These are phyloP conservation scores for Epistrophe eligans DNA, from an alignment of 2,888 invertebrate species.

Conservation along the genomic window DNA sequence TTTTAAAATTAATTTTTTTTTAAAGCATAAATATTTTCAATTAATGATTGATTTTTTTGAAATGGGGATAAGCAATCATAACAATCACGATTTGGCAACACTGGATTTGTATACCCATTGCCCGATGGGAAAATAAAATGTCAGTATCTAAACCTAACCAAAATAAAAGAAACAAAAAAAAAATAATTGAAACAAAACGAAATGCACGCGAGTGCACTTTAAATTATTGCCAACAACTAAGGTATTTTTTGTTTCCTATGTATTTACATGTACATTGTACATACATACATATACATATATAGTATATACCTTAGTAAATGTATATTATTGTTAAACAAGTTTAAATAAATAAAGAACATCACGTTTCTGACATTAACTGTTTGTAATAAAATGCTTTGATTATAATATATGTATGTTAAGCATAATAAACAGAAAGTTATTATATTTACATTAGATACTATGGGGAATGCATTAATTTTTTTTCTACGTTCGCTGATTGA, in stretches of 20 bases:
- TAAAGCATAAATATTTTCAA: too few species aligned
- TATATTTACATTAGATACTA: neutral
- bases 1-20: too few species aligned
- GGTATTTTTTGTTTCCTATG: conserved; percentile 14
- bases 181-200: conserved; percentile 39
- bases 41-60: too few species aligned
- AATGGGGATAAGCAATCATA: too few species aligned
- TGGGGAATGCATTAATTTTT: conserved; percentile 7
- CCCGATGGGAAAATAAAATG: conserved; percentile 35
- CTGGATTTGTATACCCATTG: neutral
- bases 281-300: neutral
- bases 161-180: conserved; percentile 7
- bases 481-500: conserved; percentile 21
- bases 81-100: too few species aligned
- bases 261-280: neutral
- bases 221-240: conserved; percentile 29
- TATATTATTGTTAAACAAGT: conserved; percentile 13
- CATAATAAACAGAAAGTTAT: neutral
- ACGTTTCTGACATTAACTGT: conserved; percentile 35
- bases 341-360: conserved; percentile 26
- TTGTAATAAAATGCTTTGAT: conserved; percentile 7
- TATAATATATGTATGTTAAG: neutral
- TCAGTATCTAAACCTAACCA: conserved; percentile 26
- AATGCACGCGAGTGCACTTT: conserved; percentile 63
- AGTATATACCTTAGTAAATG: neutral